phyloP scores from a whole-genome alignment of 1,140 invertebrate species.

The Antheraea pernyi region DNA sequence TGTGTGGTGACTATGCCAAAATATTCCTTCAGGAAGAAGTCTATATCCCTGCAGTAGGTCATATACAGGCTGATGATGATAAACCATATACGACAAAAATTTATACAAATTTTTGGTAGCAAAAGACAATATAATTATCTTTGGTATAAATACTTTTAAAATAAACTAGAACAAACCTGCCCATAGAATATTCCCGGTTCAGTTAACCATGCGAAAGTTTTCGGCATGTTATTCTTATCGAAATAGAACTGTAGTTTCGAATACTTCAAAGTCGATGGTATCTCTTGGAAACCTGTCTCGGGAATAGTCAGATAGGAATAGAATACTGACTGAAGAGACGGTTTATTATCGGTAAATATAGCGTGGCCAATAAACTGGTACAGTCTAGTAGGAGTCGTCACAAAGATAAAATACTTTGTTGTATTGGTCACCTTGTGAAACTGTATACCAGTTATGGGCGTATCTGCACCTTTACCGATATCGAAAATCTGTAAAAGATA shows the following conservation, averaged over 20 bases:
- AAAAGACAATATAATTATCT: no score
- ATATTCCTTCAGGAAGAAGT: no score
- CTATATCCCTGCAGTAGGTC: no score
- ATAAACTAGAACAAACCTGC: conserved; percentile 70
- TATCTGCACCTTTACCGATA: conserved; percentile 86
- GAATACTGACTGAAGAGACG: conserved; percentile 90
- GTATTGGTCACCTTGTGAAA: conserved; percentile 87
- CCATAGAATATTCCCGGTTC: conserved; percentile 86
- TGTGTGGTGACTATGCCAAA: no score
- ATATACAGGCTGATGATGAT: no score
- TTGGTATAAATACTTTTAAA: not conserved
- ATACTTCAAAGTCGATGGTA: conserved; percentile 87
- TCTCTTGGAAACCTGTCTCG: conserved; percentile 87
- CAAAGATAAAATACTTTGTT: conserved; percentile 89
- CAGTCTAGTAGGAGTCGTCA: conserved; percentile 89
- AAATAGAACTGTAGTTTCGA: conserved; percentile 91
- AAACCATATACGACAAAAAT: no score
- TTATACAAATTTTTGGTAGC: no score
- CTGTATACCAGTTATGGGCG: conserved; percentile 92
- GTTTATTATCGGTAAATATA: conserved; percentile 86
- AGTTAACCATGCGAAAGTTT: conserved; percentile 93
- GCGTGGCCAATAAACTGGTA: conserved; percentile 92
- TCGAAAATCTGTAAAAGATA: conserved; percentile 87
- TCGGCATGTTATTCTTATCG: conserved; percentile 83
- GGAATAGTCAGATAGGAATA: conserved; percentile 87